These are phyloP conservation scores for Parotocinclus haroldoi DNA, from an alignment of 2,797 vertebrate genomes.

Conservation along the genomic window DNA sequence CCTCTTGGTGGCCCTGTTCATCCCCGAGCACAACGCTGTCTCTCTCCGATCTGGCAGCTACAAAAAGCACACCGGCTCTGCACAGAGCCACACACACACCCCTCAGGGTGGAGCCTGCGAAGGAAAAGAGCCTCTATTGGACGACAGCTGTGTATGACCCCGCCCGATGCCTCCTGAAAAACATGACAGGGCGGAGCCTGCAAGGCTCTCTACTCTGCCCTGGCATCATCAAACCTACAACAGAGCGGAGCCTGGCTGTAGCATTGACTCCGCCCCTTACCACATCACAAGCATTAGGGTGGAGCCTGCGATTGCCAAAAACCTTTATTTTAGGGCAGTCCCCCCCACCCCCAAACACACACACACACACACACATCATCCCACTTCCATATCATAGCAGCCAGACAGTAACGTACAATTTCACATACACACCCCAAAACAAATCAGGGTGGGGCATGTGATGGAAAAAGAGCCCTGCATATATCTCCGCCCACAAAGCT, in stretches of 20 bases:
- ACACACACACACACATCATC: no score
- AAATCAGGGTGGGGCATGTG: background rate
- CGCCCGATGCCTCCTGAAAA: slow-evolving; percentile 42
- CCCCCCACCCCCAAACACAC: no score
- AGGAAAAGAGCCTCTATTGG: slow-evolving; percentile 84
- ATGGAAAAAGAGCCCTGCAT: no score
- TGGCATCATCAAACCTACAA: background rate
- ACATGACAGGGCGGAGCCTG: slow-evolving; percentile 3
- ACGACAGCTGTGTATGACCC: slow-evolving; percentile 86
- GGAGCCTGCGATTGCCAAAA: no score
- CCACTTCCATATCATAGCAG: no score
- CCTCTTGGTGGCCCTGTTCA: slow-evolving; percentile 85
- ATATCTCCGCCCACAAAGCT: no score
- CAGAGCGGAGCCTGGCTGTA: no score
- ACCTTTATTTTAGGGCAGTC: no score
- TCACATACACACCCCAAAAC: no score
- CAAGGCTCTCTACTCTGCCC: background rate
- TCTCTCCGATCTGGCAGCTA: slow-evolving; percentile 75
- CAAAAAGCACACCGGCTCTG: slow-evolving; percentile 85
- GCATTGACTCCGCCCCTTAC: no score
- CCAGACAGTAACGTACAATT: no score
- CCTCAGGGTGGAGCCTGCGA: slow-evolving; percentile 75
- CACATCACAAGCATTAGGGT: no score
- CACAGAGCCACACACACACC: slow-evolving; percentile 82
- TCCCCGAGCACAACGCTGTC: slow-evolving; percentile 81